These are phyloP conservation scores for Mesocentrotus franciscanus DNA, from an alignment of 53 echinoderm and acorn worm genomes.

Conservation along the genomic window DNA sequence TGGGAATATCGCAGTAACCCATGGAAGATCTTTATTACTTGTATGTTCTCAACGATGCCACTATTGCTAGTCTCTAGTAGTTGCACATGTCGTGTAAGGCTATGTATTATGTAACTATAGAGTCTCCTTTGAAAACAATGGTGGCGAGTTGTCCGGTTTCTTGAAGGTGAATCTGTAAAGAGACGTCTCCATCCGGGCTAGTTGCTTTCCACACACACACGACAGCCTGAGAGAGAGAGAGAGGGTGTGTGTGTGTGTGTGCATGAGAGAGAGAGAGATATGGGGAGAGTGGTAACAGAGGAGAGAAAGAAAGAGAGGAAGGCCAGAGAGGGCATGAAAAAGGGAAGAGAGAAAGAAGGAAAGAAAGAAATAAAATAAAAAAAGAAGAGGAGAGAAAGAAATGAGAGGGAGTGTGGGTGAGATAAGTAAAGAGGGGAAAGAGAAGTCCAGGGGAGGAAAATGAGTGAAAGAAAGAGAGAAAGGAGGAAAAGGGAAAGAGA, in stretches of 20 bases:
- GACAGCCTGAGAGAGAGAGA: neutral
- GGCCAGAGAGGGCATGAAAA: neutral
- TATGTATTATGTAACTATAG: neutral
- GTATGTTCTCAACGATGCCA: neutral
- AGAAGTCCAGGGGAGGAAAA: neutral
- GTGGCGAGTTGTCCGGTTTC: neutral
- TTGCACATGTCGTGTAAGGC: neutral
- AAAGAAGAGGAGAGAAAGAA: neutral
- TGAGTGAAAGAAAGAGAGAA: neutral
- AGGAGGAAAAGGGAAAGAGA: too few relatives aligned
- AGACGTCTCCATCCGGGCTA: slow-evolving; percentile 10
- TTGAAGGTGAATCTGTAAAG: slow-evolving; percentile 9
- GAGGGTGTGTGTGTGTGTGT: neutral
- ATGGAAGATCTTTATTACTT: neutral
- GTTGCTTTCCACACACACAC: slow-evolving; percentile 13
- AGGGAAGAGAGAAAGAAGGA: neutral
- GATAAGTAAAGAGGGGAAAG: neutral
- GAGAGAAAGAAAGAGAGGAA: neutral
- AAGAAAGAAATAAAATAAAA: too few relatives aligned
- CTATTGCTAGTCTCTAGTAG: neutral
- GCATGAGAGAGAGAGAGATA: neutral
- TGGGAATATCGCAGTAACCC: neutral
- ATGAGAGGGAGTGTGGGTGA: neutral
- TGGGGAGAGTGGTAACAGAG: neutral
- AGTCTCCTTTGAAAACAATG: neutral